Evolutionary conservation across 2,888 invertebrate species (phyloP), one percentile per base, ranked within the genome.

Genomic region (Orchestes rusci): DNA sequence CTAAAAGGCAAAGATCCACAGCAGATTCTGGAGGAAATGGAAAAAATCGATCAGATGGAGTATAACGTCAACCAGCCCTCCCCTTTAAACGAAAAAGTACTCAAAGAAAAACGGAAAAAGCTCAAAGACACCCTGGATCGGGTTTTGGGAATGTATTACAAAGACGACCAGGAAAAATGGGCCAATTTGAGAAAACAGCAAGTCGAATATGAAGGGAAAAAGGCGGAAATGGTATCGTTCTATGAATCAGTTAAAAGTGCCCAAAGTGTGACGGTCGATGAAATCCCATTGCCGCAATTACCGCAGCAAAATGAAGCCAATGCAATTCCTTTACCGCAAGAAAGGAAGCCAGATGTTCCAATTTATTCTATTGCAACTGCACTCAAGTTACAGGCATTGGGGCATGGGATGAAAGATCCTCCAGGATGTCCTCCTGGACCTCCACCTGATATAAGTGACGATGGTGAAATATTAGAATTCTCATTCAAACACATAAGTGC

Each of bases 31-130:
- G 88, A 90, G 61, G 96, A 96, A 70, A 80, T 99, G 76, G 94
- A 96, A 65, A 90, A 93, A 71, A 92, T 97, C 62, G 97, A 97
- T 75, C 90, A 94, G 76, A 95, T 96, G 92, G 95, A 96, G 67
- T 96, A 84, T 64, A 94, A 95, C 72, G 93, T 95, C 0, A 74
- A 89, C 56, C 91, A 93, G 65, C 91, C 95, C 17, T 94, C 95
- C 16, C 90, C 92, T 1, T 71, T 97, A 3, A 96, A 94, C 71
- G 95, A 96, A 65, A 95, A 95, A 72, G 96, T 96, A 1, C 71
- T 96, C 36, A 90, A 93, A 66, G 96, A 97, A 61, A 97, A 97
- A 69, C 73, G 96, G 50, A 93, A 93, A 67, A 96, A 96, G 66
- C 72, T 97, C 27, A 82, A 87, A 67, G 96, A 96, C 67, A 96